phyloP scores from a whole-genome alignment of 2,797 vertebrate genomes.

The Knipowitschia caucasica region DNA sequence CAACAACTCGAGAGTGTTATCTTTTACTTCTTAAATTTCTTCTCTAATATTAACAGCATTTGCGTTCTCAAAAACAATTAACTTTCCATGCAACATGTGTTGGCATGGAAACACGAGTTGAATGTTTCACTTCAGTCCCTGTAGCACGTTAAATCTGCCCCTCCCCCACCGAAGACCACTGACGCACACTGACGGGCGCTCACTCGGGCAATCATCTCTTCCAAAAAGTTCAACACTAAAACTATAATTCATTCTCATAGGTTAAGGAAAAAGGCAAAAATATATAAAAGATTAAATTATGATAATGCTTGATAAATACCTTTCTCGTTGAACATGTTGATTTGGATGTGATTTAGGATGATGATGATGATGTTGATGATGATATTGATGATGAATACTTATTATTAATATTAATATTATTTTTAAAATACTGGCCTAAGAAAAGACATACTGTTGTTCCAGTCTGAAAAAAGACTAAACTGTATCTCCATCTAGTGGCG shows the following conservation, averaged over 20 bases:
- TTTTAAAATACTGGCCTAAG: no score
- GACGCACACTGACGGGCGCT: constrained; percentile 1
- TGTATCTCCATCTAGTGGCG: constrained; percentile 63
- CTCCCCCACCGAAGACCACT: constrained; percentile 35
- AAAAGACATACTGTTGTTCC: not conserved
- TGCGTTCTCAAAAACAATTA: constrained; percentile 38
- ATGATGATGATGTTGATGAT: not conserved
- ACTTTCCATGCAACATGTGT: constrained; percentile 48
- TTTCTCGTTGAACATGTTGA: no score
- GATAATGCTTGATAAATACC: no score
- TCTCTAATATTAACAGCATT: constrained; percentile 31
- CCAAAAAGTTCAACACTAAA: not conserved
- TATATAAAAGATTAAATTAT: no score
- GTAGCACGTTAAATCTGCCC: constrained; percentile 44
- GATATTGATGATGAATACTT: constrained; percentile 1
- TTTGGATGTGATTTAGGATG: no score
- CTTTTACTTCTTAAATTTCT: constrained; percentile 1
- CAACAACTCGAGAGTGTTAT: not conserved
- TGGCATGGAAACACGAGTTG: constrained; percentile 75
- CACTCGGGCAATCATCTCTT: constrained; percentile 11
- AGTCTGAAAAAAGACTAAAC: not conserved
- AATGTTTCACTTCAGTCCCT: constrained; percentile 58
- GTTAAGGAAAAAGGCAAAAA: no score
- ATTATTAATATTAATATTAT: no score
- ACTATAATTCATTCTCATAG: no score